These are phyloP conservation scores for Dione vanillae DNA, from an alignment of 2,888 invertebrate genomes.

Conservation along the genomic window DNA sequence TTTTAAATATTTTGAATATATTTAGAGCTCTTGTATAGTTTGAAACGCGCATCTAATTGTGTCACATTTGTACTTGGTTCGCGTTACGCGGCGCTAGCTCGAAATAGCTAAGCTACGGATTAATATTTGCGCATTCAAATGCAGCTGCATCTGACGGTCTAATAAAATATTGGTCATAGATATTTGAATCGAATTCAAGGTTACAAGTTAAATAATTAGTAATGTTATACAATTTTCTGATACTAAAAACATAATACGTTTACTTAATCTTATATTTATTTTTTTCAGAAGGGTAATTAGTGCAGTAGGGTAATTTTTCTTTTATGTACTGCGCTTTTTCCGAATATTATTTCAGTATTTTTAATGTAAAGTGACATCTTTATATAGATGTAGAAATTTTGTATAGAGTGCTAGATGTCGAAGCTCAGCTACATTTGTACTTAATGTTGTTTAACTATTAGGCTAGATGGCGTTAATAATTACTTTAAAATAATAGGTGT, in stretches of 20 bases:
- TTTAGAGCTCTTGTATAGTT: conserved; percentile 51
- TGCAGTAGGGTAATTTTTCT: too few relatives aligned
- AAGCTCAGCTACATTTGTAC: neutral
- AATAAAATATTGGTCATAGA: neutral
- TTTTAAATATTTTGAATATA: conserved; percentile 47
- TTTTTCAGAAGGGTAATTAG: too few relatives aligned
- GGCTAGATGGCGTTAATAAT: conserved; percentile 31
- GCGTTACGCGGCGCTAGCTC: conserved; percentile 49
- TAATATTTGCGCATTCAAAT: conserved; percentile 46
- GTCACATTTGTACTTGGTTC: conserved; percentile 53
- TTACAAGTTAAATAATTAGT: neutral
- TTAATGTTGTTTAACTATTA: conserved; percentile 5
- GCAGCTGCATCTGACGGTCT: conserved; percentile 5
- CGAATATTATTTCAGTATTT: neutral
- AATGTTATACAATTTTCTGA: too few relatives aligned
- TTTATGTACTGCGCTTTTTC: neutral
- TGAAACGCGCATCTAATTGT: conserved; percentile 53
- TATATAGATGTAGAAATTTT: neutral
- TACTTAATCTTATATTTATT: too few relatives aligned
- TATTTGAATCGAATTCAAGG: neutral
- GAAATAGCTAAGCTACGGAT: conserved; percentile 57
- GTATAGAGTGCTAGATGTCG: neutral
- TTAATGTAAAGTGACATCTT: conserved; percentile 11
- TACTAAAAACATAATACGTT: too few relatives aligned
- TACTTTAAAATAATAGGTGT: neutral